Evolutionary conservation across 2,113 vertebrate species (phyloP).

Genomic region (Struthio camelus): DNA sequence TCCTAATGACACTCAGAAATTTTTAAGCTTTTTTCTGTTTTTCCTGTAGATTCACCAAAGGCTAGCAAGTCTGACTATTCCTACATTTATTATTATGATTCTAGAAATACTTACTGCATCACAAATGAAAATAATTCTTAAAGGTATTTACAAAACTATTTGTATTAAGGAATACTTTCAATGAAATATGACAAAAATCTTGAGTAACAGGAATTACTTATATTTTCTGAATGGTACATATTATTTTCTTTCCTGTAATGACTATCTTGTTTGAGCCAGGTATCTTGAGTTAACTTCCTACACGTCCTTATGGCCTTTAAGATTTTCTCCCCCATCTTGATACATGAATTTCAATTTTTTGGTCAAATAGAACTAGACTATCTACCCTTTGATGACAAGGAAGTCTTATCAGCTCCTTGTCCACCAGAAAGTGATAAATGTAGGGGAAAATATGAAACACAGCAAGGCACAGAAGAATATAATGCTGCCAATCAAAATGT

Average conservation of each 20-base stretch:
- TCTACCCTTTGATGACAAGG: background rate
- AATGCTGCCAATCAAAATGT: background rate
- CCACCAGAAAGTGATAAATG: background rate
- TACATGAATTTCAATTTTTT: background rate
- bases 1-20: background rate
- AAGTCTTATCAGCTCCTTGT: background rate
- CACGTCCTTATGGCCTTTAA: background rate
- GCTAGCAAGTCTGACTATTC: background rate
- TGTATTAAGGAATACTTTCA: background rate
- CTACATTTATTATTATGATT: background rate
- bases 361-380: background rate
- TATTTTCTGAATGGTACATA: background rate
- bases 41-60: background rate
- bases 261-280: background rate
- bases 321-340: background rate
- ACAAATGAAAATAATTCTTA: background rate
- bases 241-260: background rate
- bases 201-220: background rate
- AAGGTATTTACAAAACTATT: background rate
- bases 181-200: background rate
- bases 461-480: background rate
- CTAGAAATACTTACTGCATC: background rate
- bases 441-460: background rate
- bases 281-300: background rate
- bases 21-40: background rate